phyloP scores from a whole-genome alignment of 1,140 invertebrate genomes.

The Uloborus diversus region DNA sequence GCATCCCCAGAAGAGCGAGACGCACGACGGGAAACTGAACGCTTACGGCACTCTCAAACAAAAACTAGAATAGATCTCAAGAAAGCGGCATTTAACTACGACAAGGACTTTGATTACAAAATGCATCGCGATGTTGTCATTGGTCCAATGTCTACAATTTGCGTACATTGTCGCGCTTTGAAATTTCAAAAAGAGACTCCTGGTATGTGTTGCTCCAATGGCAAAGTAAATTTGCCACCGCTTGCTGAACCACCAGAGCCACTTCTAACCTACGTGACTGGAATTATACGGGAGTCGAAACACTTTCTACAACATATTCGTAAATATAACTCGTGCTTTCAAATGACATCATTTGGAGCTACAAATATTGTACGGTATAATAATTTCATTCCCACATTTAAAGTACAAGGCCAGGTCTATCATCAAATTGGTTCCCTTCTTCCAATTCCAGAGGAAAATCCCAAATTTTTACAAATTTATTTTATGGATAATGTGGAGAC shows the following conservation, averaged over 20 bases:
- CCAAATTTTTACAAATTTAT: too few relatives aligned
- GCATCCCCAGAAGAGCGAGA: too few relatives aligned
- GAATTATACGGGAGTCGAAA: conserved; percentile 13
- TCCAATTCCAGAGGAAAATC: background rate
- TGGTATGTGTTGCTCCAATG: conserved; percentile 65
- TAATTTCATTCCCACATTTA: conserved; percentile 55
- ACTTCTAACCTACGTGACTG: conserved; percentile 24
- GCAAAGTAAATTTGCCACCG: conserved; percentile 63
- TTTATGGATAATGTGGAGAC: too few relatives aligned
- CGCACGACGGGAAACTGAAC: too few relatives aligned
- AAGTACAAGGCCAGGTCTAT: conserved; percentile 19
- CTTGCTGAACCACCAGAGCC: conserved; percentile 59
- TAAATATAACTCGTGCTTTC: conserved; percentile 64
- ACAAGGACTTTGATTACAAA: conserved; percentile 2
- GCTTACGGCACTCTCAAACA: too few relatives aligned
- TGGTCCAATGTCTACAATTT: conserved; percentile 24
- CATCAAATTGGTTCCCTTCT: background rate
- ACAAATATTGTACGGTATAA: conserved; percentile 49
- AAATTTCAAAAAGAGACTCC: conserved; percentile 64
- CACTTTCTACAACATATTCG: conserved; percentile 64
- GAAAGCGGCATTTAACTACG: too few relatives aligned
- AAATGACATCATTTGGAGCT: conserved; percentile 62
- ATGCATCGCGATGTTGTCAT: conserved; percentile 17
- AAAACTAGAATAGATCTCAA: too few relatives aligned
- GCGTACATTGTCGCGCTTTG: conserved; percentile 20